A percentile compares a stretch with the other conserved stretches of the same genome.
phyloP scores from a whole-genome alignment of 1,140 invertebrate species.

The Anadara kagoshimensis region DNA sequence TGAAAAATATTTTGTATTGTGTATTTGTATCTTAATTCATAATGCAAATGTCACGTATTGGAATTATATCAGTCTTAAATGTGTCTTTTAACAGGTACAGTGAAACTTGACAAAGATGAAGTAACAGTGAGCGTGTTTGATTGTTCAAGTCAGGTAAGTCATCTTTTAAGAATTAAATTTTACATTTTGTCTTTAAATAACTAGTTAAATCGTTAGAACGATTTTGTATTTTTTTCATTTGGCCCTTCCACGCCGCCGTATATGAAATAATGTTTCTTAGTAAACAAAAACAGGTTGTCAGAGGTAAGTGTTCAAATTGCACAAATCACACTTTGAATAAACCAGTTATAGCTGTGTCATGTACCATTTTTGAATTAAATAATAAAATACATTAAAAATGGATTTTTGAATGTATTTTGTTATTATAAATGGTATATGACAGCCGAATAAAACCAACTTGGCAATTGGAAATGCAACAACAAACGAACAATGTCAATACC shows the following conservation, averaged over 20 bases:
- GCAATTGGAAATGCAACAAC: too few species aligned
- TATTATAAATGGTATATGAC: not conserved
- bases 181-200: not conserved
- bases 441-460: too few species aligned
- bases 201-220: not conserved
- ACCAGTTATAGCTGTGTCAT: too few species aligned
- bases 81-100: too few species aligned
- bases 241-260: too few species aligned
- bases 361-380: not conserved
- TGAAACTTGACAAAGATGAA: too few species aligned
- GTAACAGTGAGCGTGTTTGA: slow-evolving; percentile 14
- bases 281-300: not conserved
- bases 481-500: not conserved
- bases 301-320: not conserved
- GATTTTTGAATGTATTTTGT: not conserved
- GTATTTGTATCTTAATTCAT: too few species aligned
- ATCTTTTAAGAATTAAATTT: not conserved
- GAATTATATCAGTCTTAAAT: too few species aligned
- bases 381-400: too few species aligned
- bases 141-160: slow-evolving; percentile 15
- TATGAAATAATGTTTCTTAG: not conserved
- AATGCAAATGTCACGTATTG: too few species aligned
- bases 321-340: not conserved
- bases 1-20: too few species aligned
- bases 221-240: not conserved